phyloP scores from a whole-genome alignment of 2,113 vertebrate genomes.

The Mus spicilegus region DNA sequence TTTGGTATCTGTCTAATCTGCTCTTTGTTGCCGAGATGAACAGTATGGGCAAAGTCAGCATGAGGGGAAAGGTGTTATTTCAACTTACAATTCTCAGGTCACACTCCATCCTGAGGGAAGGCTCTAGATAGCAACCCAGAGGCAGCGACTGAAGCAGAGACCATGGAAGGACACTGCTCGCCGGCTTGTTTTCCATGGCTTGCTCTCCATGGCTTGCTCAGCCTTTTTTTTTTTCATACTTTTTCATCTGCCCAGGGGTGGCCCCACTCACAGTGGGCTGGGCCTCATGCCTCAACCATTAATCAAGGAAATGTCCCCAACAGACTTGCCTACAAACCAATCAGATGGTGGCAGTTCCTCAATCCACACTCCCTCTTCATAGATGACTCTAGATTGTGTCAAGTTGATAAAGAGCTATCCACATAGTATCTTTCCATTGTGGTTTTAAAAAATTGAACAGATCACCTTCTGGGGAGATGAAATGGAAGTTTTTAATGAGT shows the following conservation, averaged over 20 bases:
- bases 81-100: background rate
- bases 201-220: background rate
- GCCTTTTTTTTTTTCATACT: background rate
- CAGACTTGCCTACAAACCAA: background rate
- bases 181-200: background rate
- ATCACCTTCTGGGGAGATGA: conserved; percentile 57
- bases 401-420: background rate
- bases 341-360: too few species aligned
- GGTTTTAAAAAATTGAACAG: conserved; percentile 20
- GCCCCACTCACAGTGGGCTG: background rate
- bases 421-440: background rate
- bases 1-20: conserved; percentile 8
- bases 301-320: background rate
- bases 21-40: background rate
- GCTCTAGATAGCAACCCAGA: background rate
- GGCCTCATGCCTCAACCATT: background rate
- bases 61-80: background rate
- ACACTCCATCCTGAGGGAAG: background rate
- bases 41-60: background rate
- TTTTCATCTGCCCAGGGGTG: background rate
- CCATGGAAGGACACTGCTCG: background rate
- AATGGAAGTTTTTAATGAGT: conserved; percentile 72
- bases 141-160: too few species aligned
- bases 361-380: background rate
- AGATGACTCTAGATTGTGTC: background rate